These are phyloP conservation scores for Eupristina koningsbergeri DNA, from an alignment of 1,140 invertebrate species.

Conservation along the genomic window DNA sequence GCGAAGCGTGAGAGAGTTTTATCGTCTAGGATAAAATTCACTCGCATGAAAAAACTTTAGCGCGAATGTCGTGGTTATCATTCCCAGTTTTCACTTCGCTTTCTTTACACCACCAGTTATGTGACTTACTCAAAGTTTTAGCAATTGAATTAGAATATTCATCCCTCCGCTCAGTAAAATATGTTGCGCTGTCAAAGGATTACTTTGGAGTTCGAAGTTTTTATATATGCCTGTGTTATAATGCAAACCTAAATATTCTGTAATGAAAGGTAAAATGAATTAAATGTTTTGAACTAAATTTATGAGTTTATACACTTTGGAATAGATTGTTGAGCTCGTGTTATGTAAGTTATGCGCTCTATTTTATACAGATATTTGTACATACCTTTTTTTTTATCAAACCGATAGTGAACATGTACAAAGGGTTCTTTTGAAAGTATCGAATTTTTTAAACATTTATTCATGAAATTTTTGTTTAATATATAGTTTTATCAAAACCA, in stretches of 20 bases:
- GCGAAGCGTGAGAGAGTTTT: constrained; percentile 28
- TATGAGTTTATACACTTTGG: background rate
- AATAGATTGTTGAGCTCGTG: background rate
- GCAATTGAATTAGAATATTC: constrained; percentile 47
- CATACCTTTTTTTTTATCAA: background rate
- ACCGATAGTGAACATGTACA: background rate
- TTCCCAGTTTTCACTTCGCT: constrained; percentile 28
- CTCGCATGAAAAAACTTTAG: constrained; percentile 42
- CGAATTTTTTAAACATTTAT: background rate
- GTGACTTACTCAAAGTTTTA: constrained; percentile 23
- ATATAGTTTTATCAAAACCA: background rate
- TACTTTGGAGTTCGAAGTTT: constrained; percentile 7
- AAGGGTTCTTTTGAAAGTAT: background rate
- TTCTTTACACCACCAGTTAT: background rate
- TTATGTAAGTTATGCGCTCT: background rate
- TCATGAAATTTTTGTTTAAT: background rate
- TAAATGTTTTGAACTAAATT: background rate
- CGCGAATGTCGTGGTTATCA: constrained; percentile 35
- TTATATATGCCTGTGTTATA: background rate
- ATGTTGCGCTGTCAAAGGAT: background rate
- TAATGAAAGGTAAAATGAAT: background rate
- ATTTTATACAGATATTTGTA: background rate
- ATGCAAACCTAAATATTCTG: background rate
- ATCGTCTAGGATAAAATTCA: constrained; percentile 37
- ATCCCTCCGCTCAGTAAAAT: background rate